Conservation (phyloP, 2,888 invertebrate genomes). For the Acronicta psi region DNA sequence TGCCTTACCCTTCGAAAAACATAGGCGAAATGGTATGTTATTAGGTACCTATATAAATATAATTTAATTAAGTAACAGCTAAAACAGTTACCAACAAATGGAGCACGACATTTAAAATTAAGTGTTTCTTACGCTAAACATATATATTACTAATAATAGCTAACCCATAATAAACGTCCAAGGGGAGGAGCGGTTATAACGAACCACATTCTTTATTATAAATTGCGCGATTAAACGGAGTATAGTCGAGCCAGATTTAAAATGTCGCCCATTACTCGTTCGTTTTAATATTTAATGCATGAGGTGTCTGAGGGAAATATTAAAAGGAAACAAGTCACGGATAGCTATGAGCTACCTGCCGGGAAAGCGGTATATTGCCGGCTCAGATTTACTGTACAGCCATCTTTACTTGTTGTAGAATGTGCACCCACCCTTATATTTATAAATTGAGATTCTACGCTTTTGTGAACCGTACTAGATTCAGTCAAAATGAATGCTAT, state of each 20-base stretch:
- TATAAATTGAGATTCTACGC: slow-evolving; percentile 2
- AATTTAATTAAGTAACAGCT: too few species aligned
- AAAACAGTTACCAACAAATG: not conserved
- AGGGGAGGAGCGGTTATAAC: slow-evolving; percentile 53
- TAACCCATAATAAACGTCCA: slow-evolving; percentile 36
- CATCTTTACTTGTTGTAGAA: slow-evolving; percentile 19
- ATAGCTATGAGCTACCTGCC: slow-evolving; percentile 32
- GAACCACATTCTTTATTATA: slow-evolving; percentile 70
- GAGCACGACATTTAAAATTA: not conserved
- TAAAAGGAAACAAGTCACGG: slow-evolving; percentile 49
- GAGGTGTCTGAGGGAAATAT: slow-evolving; percentile 40
- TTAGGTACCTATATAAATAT: not conserved
- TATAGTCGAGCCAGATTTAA: slow-evolving; percentile 61
- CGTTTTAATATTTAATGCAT: slow-evolving; percentile 60
- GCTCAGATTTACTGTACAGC: slow-evolving; percentile 19
- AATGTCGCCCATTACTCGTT: slow-evolving; percentile 54
- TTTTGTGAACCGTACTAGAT: not conserved
- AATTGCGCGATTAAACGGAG: slow-evolving; percentile 70
- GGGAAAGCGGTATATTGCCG: slow-evolving; percentile 26
- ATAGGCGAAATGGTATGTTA: too few species aligned
- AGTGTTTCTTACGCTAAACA: slow-evolving; percentile 8
- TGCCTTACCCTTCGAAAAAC: too few species aligned
- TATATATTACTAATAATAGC: slow-evolving; percentile 34
- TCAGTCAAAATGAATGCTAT: not conserved
- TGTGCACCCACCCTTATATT: slow-evolving; percentile 7